Conservation (phyloP, 1,140 invertebrate species). For the Lepidostoma basale region DNA sequence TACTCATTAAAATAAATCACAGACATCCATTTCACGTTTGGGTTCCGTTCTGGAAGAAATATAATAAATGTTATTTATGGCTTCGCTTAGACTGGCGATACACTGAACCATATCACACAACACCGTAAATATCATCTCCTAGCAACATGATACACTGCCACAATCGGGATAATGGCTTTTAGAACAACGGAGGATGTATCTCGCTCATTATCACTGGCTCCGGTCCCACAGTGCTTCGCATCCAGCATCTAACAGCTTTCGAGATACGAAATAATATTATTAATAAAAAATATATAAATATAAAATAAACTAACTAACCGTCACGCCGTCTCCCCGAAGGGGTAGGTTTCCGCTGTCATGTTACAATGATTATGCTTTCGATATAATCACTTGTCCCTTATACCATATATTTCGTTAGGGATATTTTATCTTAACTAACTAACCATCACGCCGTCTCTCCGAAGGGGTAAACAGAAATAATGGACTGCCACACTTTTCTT, state of each 20-base stretch:
- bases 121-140: constrained; percentile 1
- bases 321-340: no score
- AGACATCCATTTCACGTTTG: constrained; percentile 28
- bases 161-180: constrained; percentile 14
- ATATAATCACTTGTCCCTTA: no score
- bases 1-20: constrained; percentile 33
- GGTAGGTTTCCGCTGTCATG: no score
- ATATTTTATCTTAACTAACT: no score
- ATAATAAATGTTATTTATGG: constrained; percentile 31
- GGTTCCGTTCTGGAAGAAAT: constrained; percentile 27
- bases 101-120: constrained; percentile 20
- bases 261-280: no score
- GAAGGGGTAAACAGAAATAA: no score
- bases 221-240: neutral
- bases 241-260: neutral
- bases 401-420: no score
- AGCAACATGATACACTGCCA: constrained; percentile 8
- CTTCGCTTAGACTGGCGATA: constrained; percentile 22
- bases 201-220: constrained; percentile 4
- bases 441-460: no score
- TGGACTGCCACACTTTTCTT: no score
- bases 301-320: no score
- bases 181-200: neutral
- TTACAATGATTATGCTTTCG: no score
- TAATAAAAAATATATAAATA: no score